A percentile compares a stretch with the other conserved stretches of the same genome.
These are phyloP conservation scores for Atrichornis clamosus DNA, from an alignment of 2,113 vertebrate species.

Conservation along the genomic window DNA sequence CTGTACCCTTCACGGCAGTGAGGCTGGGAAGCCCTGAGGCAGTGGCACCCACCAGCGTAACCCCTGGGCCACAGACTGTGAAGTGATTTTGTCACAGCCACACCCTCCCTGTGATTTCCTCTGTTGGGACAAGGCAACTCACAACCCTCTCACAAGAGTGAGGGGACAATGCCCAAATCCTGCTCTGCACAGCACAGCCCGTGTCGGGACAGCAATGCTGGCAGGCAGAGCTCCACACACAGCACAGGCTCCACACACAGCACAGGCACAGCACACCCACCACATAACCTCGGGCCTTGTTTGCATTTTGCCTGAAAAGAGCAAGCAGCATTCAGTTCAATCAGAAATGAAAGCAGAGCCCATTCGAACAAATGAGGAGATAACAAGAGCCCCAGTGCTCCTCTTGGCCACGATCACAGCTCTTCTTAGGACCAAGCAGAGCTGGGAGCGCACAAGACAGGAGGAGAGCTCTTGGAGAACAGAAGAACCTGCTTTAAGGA, in stretches of 20 bases:
- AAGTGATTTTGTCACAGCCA: neutral
- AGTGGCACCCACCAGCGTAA: neutral
- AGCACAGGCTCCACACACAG: neutral
- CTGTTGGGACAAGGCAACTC: neutral
- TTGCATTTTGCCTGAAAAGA: neutral
- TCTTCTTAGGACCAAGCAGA: neutral
- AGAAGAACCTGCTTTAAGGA: conserved; percentile 63
- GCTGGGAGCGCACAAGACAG: conserved; percentile 23
- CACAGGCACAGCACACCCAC: conserved; percentile 1
- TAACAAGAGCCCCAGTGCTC: neutral
- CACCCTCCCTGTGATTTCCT: neutral
- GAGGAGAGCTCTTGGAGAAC: conserved; percentile 38
- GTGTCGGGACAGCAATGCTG: neutral
- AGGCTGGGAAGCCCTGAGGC: neutral
- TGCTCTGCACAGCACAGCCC: neutral
- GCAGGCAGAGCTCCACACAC: neutral
- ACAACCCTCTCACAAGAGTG: rapidly evolving
- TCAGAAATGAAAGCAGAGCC: conserved; percentile 22
- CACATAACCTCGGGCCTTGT: neutral
- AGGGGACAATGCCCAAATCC: neutral
- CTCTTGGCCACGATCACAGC: conserved; percentile 31
- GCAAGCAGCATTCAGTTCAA: neutral
- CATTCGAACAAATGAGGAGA: neutral
- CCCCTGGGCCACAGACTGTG: neutral
- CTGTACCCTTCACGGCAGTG: rapidly evolving